Percentiles rank a stretch among this genome's conserved stretches.
These are phyloP conservation scores for Microcebus murinus DNA, from an alignment of 2,113 vertebrate genomes.

Conservation along the genomic window DNA sequence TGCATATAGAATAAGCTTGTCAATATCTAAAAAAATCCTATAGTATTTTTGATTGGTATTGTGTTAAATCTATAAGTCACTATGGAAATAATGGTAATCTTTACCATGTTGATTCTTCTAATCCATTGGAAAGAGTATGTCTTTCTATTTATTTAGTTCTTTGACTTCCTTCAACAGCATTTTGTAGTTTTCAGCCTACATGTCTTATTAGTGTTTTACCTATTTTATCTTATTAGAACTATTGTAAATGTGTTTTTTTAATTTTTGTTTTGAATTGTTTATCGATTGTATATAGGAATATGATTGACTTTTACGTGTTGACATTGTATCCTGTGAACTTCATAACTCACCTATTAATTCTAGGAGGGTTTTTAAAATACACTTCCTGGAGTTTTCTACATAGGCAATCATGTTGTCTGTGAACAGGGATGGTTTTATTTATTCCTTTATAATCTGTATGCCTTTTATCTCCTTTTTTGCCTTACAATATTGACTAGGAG, in stretches of 20 bases:
- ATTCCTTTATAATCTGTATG: background rate
- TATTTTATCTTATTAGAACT: background rate
- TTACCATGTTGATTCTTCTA: background rate
- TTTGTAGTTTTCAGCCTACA: background rate
- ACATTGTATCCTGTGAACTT: background rate
- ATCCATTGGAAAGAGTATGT: background rate
- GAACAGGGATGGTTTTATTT: background rate
- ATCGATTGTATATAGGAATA: background rate
- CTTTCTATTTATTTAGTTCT: background rate
- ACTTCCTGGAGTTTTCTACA: background rate
- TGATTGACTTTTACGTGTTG: background rate
- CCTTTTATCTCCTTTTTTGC: background rate
- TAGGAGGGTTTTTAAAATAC: background rate
- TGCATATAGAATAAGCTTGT: background rate
- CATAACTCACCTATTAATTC: background rate
- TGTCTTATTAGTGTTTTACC: background rate
- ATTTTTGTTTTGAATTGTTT: background rate
- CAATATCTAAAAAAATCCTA: background rate
- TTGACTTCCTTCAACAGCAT: background rate
- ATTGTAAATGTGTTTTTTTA: background rate
- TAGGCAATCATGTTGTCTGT: background rate
- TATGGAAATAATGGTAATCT: background rate
- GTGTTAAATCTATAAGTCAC: background rate
- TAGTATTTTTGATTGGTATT: background rate
- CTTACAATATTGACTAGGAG: background rate